These are phyloP conservation scores for Myotis pilosus DNA, from an alignment of 2,797 vertebrate species.

Conservation along the genomic window DNA sequence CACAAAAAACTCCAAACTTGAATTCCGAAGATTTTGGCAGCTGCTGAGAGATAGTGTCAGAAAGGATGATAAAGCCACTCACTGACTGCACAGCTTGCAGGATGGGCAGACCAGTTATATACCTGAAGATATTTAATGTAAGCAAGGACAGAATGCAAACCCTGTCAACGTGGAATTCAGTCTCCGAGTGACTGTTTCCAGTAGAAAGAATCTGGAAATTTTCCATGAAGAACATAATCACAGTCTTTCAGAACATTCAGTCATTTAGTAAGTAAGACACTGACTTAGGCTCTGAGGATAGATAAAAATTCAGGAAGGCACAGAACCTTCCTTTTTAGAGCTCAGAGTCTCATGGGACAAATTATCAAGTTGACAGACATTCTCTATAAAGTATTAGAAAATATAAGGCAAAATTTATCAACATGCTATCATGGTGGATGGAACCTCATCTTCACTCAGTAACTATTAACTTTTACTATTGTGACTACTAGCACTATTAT, in stretches of 20 bases:
- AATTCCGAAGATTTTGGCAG: neutral
- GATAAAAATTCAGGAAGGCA: neutral
- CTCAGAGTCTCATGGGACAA: neutral
- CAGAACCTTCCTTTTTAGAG: neutral
- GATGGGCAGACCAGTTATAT: neutral
- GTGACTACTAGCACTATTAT: neutral
- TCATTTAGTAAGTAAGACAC: neutral
- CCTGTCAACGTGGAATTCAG: neutral
- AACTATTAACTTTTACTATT: neutral
- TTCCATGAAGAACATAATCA: neutral
- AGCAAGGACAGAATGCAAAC: neutral
- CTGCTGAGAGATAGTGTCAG: neutral
- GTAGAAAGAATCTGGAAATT: neutral
- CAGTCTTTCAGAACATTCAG: neutral
- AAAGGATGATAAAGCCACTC: neutral
- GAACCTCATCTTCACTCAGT: neutral
- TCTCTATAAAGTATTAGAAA: neutral
- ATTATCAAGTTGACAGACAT: neutral
- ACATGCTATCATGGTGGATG: neutral
- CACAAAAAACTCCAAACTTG: neutral
- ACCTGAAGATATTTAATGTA: neutral
- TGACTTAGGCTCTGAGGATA: neutral
- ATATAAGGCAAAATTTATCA: neutral
- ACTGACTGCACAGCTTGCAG: neutral
- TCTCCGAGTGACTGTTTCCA: neutral